Evolutionary conservation across 2,113 vertebrate species (phyloP).

Genomic region (Spheniscus mendiculus): DNA sequence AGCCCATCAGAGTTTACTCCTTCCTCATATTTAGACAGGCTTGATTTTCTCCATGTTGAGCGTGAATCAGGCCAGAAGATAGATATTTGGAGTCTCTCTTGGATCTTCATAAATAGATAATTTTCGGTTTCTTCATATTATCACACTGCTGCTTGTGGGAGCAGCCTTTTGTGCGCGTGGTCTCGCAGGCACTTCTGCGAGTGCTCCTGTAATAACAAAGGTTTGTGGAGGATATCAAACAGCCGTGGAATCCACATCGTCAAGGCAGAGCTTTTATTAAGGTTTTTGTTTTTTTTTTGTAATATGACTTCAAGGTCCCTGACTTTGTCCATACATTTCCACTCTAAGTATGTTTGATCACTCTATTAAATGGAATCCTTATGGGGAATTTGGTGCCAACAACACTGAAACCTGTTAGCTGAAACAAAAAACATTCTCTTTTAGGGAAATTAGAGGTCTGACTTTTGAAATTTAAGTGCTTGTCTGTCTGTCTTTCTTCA

Average conservation of each 20-base stretch:
- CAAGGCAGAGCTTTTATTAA: not conserved
- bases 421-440: conserved; percentile 68
- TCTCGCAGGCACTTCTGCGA: not conserved
- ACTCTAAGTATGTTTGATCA: conserved; percentile 61
- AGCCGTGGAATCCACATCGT: not conserved
- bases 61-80: not conserved
- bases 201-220: not conserved
- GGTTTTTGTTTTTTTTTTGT: not conserved
- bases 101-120: not conserved
- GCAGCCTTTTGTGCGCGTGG: fast-evolving
- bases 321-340: conserved; percentile 57
- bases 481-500: conserved; percentile 77
- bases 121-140: not conserved
- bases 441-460: conserved; percentile 66
- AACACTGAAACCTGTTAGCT: conserved; percentile 72
- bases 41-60: fast-evolving
- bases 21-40: not conserved
- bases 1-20: not conserved
- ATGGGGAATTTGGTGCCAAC: conserved; percentile 66
- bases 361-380: conserved; percentile 77
- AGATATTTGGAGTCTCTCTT: not conserved
- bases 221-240: not conserved
- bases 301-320: conserved; percentile 38
- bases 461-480: conserved; percentile 68
- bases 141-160: not conserved